phyloP scores from a whole-genome alignment of 1,140 invertebrate species.

The Hypsibius dujardini region DNA sequence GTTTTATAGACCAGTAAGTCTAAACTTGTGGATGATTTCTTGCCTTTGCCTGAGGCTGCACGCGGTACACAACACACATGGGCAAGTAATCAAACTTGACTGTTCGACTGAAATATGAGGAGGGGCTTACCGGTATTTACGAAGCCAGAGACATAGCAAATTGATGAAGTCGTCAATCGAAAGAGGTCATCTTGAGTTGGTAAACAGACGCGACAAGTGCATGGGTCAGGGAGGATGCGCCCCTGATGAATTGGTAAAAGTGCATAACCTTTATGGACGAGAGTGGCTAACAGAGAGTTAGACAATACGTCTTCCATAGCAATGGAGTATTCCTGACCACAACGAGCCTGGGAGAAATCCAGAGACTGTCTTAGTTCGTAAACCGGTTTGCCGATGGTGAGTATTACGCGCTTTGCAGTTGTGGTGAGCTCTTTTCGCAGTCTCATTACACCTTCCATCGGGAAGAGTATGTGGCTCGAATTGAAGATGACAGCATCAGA shows the following conservation, averaged over 20 bases:
- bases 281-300: neutral
- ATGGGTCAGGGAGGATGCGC: neutral
- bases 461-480: neutral
- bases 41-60: too few species aligned
- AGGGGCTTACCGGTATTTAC: neutral
- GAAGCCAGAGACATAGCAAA: neutral
- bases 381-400: neutral
- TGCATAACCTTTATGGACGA: neutral
- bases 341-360: neutral
- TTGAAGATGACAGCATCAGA: neutral
- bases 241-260: neutral
- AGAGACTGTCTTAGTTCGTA: neutral
- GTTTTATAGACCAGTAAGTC: too few species aligned
- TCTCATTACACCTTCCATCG: neutral
- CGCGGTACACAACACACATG: too few species aligned
- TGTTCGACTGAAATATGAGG: too few species aligned
- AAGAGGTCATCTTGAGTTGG: neutral
- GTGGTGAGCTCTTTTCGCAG: neutral
- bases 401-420: neutral
- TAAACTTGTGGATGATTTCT: too few species aligned
- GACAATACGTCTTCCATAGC: neutral
- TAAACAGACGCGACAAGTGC: constrained; percentile 4
- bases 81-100: too few species aligned
- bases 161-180: neutral
- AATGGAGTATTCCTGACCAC: neutral